Percentiles rank a stretch among this genome's conserved stretches.
Conservation (phyloP, 2,113 vertebrate species). For the Pteruthius melanotis region DNA sequence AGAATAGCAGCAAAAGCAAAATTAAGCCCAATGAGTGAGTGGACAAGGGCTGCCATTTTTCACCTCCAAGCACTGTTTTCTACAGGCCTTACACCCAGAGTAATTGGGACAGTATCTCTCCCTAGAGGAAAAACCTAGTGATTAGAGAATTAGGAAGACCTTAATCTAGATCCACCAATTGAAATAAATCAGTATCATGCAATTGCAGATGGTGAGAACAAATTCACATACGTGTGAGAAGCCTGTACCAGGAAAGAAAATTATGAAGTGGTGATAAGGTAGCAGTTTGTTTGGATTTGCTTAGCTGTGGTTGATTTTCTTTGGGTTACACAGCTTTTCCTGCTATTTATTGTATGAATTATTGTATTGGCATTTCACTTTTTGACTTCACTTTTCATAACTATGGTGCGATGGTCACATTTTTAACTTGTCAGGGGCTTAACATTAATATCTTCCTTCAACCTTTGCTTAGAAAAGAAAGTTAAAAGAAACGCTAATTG, state of each 20-base stretch:
- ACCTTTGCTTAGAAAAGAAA: not conserved
- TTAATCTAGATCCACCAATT: not conserved
- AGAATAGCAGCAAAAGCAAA: not conserved
- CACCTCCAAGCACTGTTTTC: not conserved
- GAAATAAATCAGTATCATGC: not conserved
- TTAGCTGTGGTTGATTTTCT: not conserved
- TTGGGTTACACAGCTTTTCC: not conserved
- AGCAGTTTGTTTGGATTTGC: not conserved
- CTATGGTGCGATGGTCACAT: not conserved
- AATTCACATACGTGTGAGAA: fast-evolving
- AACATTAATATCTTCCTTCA: not conserved
- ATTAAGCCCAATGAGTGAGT: not conserved
- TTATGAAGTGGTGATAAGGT: not conserved
- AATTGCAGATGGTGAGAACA: not conserved
- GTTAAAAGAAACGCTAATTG: not conserved
- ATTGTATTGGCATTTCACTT: not conserved
- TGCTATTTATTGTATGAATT: not conserved
- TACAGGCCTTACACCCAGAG: not conserved
- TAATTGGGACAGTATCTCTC: not conserved
- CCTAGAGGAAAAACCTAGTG: not conserved
- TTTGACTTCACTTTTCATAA: not conserved
- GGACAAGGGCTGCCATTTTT: not conserved
- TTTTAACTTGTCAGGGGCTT: not conserved
- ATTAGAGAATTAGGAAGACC: not conserved
- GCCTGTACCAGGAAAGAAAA: not conserved